Conservation (phyloP, 2,797 vertebrate genomes). For the Fistularia tabacaria region DNA sequence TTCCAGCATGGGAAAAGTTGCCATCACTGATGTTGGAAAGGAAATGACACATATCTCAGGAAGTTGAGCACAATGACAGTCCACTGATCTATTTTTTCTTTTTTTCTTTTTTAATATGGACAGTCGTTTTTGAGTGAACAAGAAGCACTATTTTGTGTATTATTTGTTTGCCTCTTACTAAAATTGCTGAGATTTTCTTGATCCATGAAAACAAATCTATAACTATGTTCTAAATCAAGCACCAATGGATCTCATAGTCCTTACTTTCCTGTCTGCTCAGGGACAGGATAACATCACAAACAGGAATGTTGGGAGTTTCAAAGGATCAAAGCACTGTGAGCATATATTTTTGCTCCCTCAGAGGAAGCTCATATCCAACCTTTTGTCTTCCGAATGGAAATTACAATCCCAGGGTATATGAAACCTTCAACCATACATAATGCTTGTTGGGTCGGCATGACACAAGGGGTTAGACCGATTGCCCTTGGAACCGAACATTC, state of each 20-base stretch:
- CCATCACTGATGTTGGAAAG: slow-evolving; percentile 45
- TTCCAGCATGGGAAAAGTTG: slow-evolving; percentile 49
- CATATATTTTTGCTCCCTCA: no score
- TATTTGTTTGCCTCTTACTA: slow-evolving; percentile 6
- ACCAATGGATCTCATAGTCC: slow-evolving; percentile 12
- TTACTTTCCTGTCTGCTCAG: slow-evolving; percentile 20
- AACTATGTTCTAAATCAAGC: slow-evolving; percentile 26
- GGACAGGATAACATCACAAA: slow-evolving; percentile 25
- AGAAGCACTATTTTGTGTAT: slow-evolving; percentile 36
- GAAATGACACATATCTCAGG: slow-evolving; percentile 62
- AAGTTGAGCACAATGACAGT: slow-evolving; percentile 66
- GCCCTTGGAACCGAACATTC: no score
- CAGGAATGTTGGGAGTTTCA: slow-evolving; percentile 24
- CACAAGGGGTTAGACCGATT: no score
- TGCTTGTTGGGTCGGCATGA: no score
- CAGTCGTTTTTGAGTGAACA: slow-evolving; percentile 57
- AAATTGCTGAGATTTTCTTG: slow-evolving; percentile 55
- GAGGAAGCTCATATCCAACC: no score
- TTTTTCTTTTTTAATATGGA: slow-evolving; percentile 52
- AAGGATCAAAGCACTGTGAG: no score
- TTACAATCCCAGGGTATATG: slow-evolving; percentile 1
- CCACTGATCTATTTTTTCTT: slow-evolving; percentile 53
- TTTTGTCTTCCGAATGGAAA: not conserved
- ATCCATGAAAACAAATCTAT: slow-evolving; percentile 57
- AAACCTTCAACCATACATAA: not conserved